Evolutionary conservation across 2,888 invertebrate species (phyloP), one percentile per base, ranked within the genome.

Genomic region (Lepidonotus clava): DNA sequence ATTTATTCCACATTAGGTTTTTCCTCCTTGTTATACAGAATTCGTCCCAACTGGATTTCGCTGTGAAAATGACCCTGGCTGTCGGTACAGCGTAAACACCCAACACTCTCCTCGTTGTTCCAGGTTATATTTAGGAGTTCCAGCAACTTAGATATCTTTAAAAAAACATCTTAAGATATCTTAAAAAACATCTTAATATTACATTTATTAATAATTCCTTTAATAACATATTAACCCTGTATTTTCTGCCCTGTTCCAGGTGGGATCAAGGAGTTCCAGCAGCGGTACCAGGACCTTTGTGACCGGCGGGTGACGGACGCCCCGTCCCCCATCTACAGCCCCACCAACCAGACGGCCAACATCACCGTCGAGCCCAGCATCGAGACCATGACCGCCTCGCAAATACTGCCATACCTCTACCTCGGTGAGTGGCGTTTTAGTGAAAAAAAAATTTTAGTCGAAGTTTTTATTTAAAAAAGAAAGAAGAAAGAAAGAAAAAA

Each of bases 391-490:
- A 96, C 96, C 28, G 96, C 97, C 89, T 97, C 97, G 87, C 95
- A 96, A 93, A 96, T 97, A 85, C 95, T 97, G 91, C 97, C 97
- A 84, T 97, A 96, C 95, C 95, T 97, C 90, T 96, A 96, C 94
- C 95, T 97, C 91, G 97, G 93, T 93, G 89, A 89, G 92, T 84
- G 24, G 46, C 8, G 8, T 11, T 18, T 18, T 18, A 46, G 18
- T 11, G 46, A 46, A 11, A 8, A 46, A 46, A n/a, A n/a, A n/a
- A n/a, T n/a, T 11, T 46, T 46, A 46, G 46, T 46, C 18, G 46
- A 11, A 11, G 8, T 46, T 46, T 46, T 46, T 46, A 46, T 11
- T 46, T 46, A 46, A 46, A 46, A 46, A 46, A 46, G 18, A 46
- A 11, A 18, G 8, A 46, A 46, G 18, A 11, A 18, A 11, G 8